Base-by-base conservation (phyloP, 2,797 vertebrate genomes). In the Anabacerthia variegaticeps region DNA sequence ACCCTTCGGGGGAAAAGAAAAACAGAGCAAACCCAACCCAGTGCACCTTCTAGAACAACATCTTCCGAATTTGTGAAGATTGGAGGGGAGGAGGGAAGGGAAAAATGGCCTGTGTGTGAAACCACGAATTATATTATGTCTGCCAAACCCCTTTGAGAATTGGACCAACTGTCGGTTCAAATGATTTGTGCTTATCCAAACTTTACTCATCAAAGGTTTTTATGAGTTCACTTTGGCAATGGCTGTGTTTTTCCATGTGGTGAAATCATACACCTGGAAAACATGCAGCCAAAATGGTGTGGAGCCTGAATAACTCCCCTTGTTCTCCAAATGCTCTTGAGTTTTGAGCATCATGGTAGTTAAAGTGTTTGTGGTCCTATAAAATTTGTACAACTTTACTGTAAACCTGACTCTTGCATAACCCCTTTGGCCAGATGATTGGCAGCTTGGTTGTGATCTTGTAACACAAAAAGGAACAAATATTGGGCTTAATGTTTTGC, bases 241-340 rank as follows among this genome's bases (percentile, higher is more conserved):
- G 76, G 94, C 59, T 43, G 51, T 94, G 93, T 96, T 94, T 98
- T 98, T 97, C 97, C 93, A 62, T 54, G 88, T 93, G 94, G 95
- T 97, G 97, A 98, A 96, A 92, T 97, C 98, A 97, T 92, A 92
- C 88, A 97, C 97, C 97, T 97, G 97, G 97, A 96, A 96, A 95
- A 95, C 67, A 67, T 19, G 95, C 91, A 91, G 94, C 95, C 91
- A 58, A 63, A 96, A 96, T 49, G 39, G 93, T 95, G 89, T 76
- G 71, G 85, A 4, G 85, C 84, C 81, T 98, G 97, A 98, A 98
- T 97, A 94, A 90, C 85, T 77, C 76, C 72, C 91, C 97, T 98
- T 98, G 97, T 98, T 97, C 97, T 97, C 95, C 59, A 52, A 86
- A 74, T 54, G 92, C 61, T 95, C 89, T 19, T n/a, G 94, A 96